Base-by-base conservation (phyloP, 30 jellyfish, hydroid and myxozoan genomes). In the Hydra vulgaris region DNA sequence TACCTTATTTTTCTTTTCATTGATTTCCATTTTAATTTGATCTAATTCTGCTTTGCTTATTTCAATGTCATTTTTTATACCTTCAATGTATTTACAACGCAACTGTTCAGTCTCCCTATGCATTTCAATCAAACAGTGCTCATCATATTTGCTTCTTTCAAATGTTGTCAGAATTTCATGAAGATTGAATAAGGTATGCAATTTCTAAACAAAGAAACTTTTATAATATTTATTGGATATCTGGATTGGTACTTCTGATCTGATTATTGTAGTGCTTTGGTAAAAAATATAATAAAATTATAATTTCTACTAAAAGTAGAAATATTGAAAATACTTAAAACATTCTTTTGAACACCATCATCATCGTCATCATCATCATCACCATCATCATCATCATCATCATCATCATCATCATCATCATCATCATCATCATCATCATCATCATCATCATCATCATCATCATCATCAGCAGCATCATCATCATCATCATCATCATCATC, bases 111-210 rank as follows among this genome's bases (percentile, higher is more conserved):
- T 18, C 18, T 78, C 76, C 22, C 67, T 7, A 22, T 27, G 54
- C 0, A 78, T 54, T 15, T 78, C 77, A 73, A 20, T 0, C 26
- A 68, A 68, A 26, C 25, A 12, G 68, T 73, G 66, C 12, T 23
- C 55, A 73, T 27, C 15, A 0, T 73, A 22, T 12, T 0, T 24
- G 66, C 66, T 23, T 69, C 0, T 8, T 26, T 17, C 26, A 75
- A 15, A 22, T 53, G 66, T 27, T 20, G 15, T 8, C 27, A 53
- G 7, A 18, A 61, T 66, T 17, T 78, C 85, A 20, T 8, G 69
- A 24, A 80, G 70, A 55, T 80, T 80, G 19, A 25, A 69, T 1
- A 80, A 84, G 8, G 87, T 80, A 24, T 80, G 87, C 83, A 80
- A 70, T 71, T 71, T 80, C 87, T 80, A 27, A 4, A 80, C 15